phyloP scores from a whole-genome alignment of 2,113 vertebrate species.

The Gasterosteus aculeatus region DNA sequence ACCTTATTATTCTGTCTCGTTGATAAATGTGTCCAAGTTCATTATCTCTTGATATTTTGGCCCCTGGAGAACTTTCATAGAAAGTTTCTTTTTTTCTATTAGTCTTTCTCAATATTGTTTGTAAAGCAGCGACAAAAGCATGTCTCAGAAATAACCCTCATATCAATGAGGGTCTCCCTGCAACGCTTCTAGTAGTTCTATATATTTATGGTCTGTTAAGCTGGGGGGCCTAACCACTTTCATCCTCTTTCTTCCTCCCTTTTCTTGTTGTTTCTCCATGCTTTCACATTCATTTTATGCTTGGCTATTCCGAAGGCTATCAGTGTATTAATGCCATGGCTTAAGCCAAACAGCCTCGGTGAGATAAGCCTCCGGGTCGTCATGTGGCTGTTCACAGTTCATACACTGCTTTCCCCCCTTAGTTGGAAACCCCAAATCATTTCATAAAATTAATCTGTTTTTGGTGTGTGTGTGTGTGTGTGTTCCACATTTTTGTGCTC shows the following conservation, averaged over 20 bases:
- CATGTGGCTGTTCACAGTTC: constrained; percentile 81
- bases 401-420: constrained; percentile 72
- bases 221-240: constrained; percentile 81
- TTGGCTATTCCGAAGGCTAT: constrained; percentile 86
- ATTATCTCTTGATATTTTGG: constrained; percentile 59
- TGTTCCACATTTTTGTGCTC: constrained; percentile 30
- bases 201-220: constrained; percentile 83
- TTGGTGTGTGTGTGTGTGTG: background rate
- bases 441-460: constrained; percentile 72
- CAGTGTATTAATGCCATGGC: constrained; percentile 85
- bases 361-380: constrained; percentile 82
- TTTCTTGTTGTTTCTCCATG: constrained; percentile 87
- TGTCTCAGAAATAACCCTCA: constrained; percentile 69
- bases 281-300: constrained; percentile 88
- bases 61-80: constrained; percentile 41
- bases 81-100: constrained; percentile 61
- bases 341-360: constrained; percentile 84
- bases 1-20: constrained; percentile 55
- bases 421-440: constrained; percentile 70
- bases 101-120: constrained; percentile 80
- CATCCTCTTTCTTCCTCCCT: constrained; percentile 78
- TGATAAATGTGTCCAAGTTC: constrained; percentile 51
- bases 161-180: constrained; percentile 74
- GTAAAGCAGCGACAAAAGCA: constrained; percentile 89
- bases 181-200: constrained; percentile 80